Evolutionary conservation across 2,888 invertebrate species (phyloP), one percentile per base, ranked within the genome.

Genomic region (Pristionchus exspectatus): DNA sequence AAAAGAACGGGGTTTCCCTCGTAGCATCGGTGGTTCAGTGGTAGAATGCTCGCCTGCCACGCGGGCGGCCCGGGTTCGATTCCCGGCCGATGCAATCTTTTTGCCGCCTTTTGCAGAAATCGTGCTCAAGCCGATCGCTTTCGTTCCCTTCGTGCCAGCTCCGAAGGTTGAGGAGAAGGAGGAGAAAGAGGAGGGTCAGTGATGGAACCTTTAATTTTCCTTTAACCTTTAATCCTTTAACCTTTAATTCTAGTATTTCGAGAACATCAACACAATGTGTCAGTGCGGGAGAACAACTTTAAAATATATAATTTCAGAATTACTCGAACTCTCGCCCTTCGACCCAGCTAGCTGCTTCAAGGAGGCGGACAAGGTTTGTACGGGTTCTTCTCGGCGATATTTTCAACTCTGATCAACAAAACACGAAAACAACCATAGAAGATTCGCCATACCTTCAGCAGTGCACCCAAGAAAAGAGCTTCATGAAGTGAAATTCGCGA

Each of bases 1-100:
- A 10, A 72, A 72, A n/a, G 72, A 72, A 30, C 5, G 18, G 7
- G 33, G 12, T 14, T 12, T 14, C 18, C 12, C 18, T 18, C 56
- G 56, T 59, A 59, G 59, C 87, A 74, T 88, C 87, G 87, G 74
- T 94, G 94, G 93, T 94, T 94, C 93, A 94, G 92, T 92, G 94
- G 94, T 93, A 94, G 93, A 93, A 92, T 94, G 93, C 93, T 93
- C 93, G 93, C 93, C 93, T 93, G 92, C 93, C 92, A 93, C 93
- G 93, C 94, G 93, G 92, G 93, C 92, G 93, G 91, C 93, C 92
- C 93, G 93, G 92, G 92, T 93, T 93, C 92, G 93, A 92, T 92
- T 93, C 92, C 91, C 93, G 93, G 93, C 91, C 93, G 91, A 91
- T 92, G 91, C 92, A 93, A 91, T 90, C 81, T 74, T 87, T 90